Percentiles rank a stretch among this genome's conserved stretches.
phyloP scores from a whole-genome alignment of 2,113 vertebrate genomes.

The Noturus placidus region DNA sequence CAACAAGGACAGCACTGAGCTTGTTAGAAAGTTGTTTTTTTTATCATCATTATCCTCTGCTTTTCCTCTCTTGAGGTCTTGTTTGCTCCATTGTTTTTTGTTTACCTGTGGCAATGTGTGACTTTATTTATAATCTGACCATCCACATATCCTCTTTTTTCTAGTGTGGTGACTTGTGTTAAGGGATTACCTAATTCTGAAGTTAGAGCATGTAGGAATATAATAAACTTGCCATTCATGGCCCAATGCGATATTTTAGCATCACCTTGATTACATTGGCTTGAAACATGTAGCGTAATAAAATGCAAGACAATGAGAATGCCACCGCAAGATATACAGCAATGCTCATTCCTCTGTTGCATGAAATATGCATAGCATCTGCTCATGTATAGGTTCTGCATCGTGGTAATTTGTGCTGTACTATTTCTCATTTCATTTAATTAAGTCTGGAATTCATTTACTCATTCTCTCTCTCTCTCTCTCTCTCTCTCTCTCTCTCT shows the following conservation, averaged over 20 bases:
- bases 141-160: neutral
- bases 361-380: slow-evolving; percentile 54
- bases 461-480: slow-evolving; percentile 46
- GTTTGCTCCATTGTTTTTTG: neutral
- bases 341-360: neutral
- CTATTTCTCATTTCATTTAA: slow-evolving; percentile 49
- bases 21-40: neutral
- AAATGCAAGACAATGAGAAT: slow-evolving; percentile 15
- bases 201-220: neutral
- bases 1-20: neutral
- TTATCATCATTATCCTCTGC: neutral
- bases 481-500: slow-evolving; percentile 29
- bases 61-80: neutral
- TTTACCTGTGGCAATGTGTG: neutral
- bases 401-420: slow-evolving; percentile 37
- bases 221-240: too few species aligned
- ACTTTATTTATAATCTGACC: neutral
- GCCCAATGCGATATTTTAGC: neutral
- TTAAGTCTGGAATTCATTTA: slow-evolving; percentile 57
- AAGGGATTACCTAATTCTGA: neutral
- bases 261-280: slow-evolving; percentile 5
- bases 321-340: slow-evolving; percentile 13
- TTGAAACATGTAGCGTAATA: slow-evolving; percentile 15
- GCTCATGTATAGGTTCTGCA: slow-evolving; percentile 52
- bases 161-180: neutral